phyloP scores from a whole-genome alignment of 2,888 invertebrate genomes.

The Agonopterix heracliana region DNA sequence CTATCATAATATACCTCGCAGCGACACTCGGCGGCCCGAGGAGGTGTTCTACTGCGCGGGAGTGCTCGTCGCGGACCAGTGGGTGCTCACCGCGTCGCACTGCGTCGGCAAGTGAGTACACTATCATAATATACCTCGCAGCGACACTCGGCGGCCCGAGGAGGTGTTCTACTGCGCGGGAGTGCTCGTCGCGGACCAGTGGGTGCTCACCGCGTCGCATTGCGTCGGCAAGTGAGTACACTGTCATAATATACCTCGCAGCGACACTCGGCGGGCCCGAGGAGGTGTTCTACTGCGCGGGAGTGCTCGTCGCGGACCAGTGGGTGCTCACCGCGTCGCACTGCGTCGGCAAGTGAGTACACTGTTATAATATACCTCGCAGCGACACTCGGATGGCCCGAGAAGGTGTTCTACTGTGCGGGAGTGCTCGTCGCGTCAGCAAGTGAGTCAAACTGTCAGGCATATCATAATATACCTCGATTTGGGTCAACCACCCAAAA shows the following conservation, averaged over 20 bases:
- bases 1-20: constrained; percentile 63
- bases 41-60: too few species aligned
- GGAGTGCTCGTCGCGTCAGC: constrained; percentile 90
- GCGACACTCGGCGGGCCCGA: constrained; percentile 86
- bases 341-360: too few species aligned
- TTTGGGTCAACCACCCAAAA: too few species aligned
- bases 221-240: constrained; percentile 91
- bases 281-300: too few species aligned
- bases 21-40: constrained; percentile 86
- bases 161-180: constrained; percentile 93
- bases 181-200: constrained; percentile 90
- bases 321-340: too few species aligned
- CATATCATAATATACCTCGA: too few species aligned
- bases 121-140: too few species aligned
- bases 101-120: too few species aligned
- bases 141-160: constrained; percentile 89
- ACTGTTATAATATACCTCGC: too few species aligned
- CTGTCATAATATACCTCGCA: constrained; percentile 63
- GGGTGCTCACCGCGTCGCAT: constrained; percentile 91
- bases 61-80: too few species aligned
- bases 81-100: too few species aligned
- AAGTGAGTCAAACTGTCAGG: constrained; percentile 87
- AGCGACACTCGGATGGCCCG: constrained; percentile 89
- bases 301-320: too few species aligned
- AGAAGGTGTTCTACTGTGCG: constrained; percentile 91